These are phyloP conservation scores for Nemurella pictetii DNA, from an alignment of 2,888 invertebrate species.

Conservation along the genomic window DNA sequence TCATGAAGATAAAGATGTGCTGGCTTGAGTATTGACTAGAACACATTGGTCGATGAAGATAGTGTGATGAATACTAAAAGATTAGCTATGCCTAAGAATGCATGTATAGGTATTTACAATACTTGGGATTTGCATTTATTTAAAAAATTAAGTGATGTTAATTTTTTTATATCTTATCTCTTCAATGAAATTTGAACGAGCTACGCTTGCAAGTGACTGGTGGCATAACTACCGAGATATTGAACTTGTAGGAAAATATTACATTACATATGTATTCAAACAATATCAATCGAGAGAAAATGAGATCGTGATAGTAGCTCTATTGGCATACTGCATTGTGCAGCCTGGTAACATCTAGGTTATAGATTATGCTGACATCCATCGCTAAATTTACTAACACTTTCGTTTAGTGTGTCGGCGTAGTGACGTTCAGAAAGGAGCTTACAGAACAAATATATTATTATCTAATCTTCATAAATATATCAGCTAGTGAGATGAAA, in stretches of 20 bases:
- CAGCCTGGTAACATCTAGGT: background rate
- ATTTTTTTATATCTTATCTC: background rate
- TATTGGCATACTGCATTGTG: background rate
- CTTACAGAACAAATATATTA: background rate
- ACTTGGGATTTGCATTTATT: background rate
- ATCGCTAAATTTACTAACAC: background rate
- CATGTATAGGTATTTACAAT: background rate
- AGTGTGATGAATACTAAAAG: background rate
- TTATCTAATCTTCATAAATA: background rate
- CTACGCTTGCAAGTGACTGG: background rate
- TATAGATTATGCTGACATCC: background rate
- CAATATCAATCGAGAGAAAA: background rate
- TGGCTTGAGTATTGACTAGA: background rate
- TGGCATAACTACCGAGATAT: background rate
- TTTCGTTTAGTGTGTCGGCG: background rate
- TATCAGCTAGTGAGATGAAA: background rate
- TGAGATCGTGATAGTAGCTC: background rate
- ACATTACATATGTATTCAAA: background rate
- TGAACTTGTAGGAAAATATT: background rate
- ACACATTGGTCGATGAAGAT: background rate
- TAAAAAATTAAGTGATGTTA: background rate
- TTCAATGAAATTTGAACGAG: background rate
- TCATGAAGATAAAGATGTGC: background rate
- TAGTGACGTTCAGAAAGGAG: background rate
- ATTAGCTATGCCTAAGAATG: too few relatives aligned